Percentiles rank a stretch among this genome's conserved stretches.
These are phyloP conservation scores for Hirtodrosophila trivittata DNA, from an alignment of 2,888 invertebrate genomes.

Conservation along the genomic window DNA sequence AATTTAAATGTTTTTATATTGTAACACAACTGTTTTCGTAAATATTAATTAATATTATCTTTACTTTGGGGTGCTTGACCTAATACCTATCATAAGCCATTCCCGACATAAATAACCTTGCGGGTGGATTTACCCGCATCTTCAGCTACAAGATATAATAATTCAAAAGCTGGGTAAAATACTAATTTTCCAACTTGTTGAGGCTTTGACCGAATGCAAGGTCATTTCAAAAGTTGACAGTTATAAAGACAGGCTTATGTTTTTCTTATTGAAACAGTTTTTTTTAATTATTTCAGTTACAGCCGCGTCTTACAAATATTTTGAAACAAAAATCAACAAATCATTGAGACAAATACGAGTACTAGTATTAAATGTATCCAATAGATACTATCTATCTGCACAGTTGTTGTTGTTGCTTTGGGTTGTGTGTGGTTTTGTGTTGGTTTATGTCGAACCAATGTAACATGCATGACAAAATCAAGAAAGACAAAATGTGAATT, in stretches of 20 bases:
- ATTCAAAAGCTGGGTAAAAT: conserved; percentile 5
- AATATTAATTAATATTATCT: conserved; percentile 1
- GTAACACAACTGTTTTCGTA: no score
- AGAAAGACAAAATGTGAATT: conserved; percentile 52
- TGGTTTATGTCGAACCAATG: conserved; percentile 19
- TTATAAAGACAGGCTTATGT: conserved; percentile 4
- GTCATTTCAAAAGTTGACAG: conserved; percentile 27
- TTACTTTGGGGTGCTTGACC: conserved; percentile 21
- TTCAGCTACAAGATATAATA: conserved; percentile 3
- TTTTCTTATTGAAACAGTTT: conserved; percentile 15
- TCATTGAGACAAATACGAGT: conserved; percentile 38
- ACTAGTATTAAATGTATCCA: not conserved
- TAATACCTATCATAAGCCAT: conserved; percentile 6
- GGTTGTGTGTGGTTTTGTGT: conserved; percentile 13
- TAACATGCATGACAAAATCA: conserved; percentile 42
- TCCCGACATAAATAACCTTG: conserved; percentile 12
- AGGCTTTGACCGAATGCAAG: conserved; percentile 59
- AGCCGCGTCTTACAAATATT: conserved; percentile 37
- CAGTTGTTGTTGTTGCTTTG: conserved; percentile 15
- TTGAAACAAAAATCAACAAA: conserved; percentile 44
- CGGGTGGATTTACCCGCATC: conserved; percentile 36
- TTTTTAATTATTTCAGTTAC: conserved; percentile 28
- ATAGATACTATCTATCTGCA: conserved; percentile 22
- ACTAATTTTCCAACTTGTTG: conserved; percentile 26
- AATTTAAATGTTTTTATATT: no score